Percentiles rank a stretch among this genome's conserved stretches.
phyloP scores from a whole-genome alignment of 2,113 vertebrate genomes.

The Archilochus colubris region DNA sequence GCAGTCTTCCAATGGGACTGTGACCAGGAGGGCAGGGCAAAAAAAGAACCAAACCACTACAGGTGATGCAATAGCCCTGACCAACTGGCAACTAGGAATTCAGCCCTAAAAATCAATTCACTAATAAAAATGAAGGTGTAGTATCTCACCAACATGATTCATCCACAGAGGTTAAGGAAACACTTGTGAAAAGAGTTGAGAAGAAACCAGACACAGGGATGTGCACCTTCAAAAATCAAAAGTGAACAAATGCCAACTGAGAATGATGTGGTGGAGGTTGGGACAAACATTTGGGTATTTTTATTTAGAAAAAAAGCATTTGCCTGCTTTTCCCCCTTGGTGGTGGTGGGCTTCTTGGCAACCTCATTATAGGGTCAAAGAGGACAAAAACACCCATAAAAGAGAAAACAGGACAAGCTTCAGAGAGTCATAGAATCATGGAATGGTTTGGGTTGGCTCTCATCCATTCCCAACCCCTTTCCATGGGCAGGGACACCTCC shows the following conservation, averaged over 20 bases:
- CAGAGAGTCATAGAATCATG: too few relatives aligned
- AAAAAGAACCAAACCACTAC: background rate
- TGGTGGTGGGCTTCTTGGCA: background rate
- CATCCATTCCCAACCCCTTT: too few relatives aligned
- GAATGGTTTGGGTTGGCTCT: too few relatives aligned
- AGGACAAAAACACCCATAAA: background rate
- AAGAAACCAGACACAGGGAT: background rate
- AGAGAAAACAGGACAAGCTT: background rate
- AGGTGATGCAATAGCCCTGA: background rate
- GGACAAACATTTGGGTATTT: background rate
- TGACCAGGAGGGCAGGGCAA: background rate
- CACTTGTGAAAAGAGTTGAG: accelerated
- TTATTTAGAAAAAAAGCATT: background rate
- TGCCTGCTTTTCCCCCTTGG: background rate
- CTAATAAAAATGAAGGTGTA: accelerated
- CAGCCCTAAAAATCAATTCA: background rate
- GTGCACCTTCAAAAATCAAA: background rate
- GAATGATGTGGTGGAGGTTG: accelerated
- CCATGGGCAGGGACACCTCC: too few relatives aligned
- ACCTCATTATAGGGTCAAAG: background rate
- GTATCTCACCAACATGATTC: background rate
- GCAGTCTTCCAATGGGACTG: background rate
- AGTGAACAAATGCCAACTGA: accelerated
- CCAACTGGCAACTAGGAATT: background rate
- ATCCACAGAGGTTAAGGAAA: background rate